phyloP scores from a whole-genome alignment of 2,888 invertebrate genomes.

The Syritta pipiens region DNA sequence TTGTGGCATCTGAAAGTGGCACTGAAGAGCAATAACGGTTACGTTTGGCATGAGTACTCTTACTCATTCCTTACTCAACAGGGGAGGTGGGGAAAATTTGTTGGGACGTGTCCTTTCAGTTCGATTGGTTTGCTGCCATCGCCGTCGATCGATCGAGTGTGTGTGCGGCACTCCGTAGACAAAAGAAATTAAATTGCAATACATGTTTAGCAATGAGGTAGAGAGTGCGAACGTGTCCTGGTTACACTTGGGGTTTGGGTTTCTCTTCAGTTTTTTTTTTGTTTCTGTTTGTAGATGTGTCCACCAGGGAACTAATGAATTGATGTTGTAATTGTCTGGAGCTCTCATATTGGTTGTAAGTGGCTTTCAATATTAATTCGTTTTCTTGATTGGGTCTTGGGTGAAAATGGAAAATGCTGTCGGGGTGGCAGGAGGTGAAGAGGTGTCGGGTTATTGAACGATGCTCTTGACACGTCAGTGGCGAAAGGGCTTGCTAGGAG shows the following conservation, averaged over 20 bases:
- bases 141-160: conserved; percentile 27
- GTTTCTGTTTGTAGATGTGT: neutral
- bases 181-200: conserved; percentile 59
- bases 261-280: neutral
- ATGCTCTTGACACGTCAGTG: too few relatives aligned
- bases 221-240: conserved; percentile 31
- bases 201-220: conserved; percentile 17
- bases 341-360: conserved; percentile 9
- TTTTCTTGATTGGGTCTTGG: neutral
- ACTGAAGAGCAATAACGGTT: conserved; percentile 14
- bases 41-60: neutral
- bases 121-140: conserved; percentile 33
- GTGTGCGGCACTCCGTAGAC: conserved; percentile 3
- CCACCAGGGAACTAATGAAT: conserved; percentile 15
- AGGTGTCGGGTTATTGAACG: too few relatives aligned
- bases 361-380: neutral
- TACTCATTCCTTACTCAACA: neutral
- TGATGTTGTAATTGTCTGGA: neutral
- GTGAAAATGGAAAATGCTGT: neutral
- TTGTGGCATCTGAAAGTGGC: neutral
- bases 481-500: too few relatives aligned
- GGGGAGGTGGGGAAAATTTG: neutral
- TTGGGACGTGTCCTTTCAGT: conserved; percentile 42
- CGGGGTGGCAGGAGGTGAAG: too few relatives aligned
- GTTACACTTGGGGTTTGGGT: neutral